phyloP scores from a whole-genome alignment of 2,113 vertebrate species.

The Okapia johnstoni region DNA sequence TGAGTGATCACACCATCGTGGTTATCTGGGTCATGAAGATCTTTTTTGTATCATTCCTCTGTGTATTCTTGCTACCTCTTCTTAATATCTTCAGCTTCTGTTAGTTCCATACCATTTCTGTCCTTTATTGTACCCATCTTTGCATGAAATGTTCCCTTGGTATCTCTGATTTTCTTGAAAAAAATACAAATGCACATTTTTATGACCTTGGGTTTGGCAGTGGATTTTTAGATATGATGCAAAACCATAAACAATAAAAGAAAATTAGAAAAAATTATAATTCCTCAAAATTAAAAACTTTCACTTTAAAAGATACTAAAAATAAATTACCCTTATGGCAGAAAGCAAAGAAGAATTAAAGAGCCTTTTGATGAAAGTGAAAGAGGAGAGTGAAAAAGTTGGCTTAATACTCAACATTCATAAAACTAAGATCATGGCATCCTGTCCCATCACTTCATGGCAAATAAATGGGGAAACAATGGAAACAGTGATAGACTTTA shows the following conservation, averaged over 20 bases:
- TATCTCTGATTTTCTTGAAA: background rate
- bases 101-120: background rate
- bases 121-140: background rate
- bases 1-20: background rate
- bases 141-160: background rate
- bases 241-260: background rate
- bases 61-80: background rate
- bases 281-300: background rate
- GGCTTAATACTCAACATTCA: background rate
- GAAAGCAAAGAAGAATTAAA: background rate
- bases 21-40: background rate
- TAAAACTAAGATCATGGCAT: background rate
- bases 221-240: background rate
- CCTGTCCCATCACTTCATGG: background rate
- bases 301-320: background rate
- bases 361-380: background rate
- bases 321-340: background rate
- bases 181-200: background rate
- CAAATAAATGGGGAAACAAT: no score
- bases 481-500: no score
- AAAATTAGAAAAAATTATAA: background rate
- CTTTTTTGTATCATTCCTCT: background rate
- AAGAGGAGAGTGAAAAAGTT: background rate
- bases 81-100: background rate
- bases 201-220: background rate